Evolutionary conservation across 2,888 invertebrate species (phyloP).

Genomic region (Charanyca ferruginea): DNA sequence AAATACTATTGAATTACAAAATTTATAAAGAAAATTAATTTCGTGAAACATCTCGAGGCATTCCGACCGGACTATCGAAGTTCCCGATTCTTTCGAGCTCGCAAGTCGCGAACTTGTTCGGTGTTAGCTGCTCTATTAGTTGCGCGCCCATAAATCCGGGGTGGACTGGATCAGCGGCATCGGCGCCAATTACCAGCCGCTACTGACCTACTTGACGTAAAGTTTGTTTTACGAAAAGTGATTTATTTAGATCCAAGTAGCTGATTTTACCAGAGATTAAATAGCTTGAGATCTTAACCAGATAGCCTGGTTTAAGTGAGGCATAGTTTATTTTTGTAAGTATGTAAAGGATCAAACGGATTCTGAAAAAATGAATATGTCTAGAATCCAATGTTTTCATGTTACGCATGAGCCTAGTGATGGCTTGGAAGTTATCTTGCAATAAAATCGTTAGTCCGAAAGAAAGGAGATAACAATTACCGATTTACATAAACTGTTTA

Average conservation of each 20-base stretch:
- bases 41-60: slow-evolving; percentile 4
- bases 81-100: slow-evolving; percentile 53
- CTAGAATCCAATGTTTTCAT: slow-evolving; percentile 1
- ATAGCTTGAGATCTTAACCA: not conserved
- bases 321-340: not conserved
- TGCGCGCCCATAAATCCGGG: slow-evolving; percentile 48
- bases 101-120: slow-evolving; percentile 44
- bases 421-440: slow-evolving; percentile 24
- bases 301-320: not conserved
- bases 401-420: slow-evolving; percentile 10
- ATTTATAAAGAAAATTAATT: slow-evolving; percentile 35
- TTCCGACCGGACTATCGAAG: slow-evolving; percentile 39
- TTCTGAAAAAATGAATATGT: not conserved
- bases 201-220: slow-evolving; percentile 39
- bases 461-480: slow-evolving; percentile 2
- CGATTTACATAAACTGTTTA: not conserved
- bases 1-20: slow-evolving; percentile 17
- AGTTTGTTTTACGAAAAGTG: slow-evolving; percentile 56
- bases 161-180: slow-evolving; percentile 53
- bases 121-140: slow-evolving; percentile 61
- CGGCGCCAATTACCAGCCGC: slow-evolving; percentile 58
- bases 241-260: slow-evolving; percentile 40
- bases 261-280: not conserved
- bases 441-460: slow-evolving; percentile 22
- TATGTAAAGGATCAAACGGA: not conserved